phyloP scores from a whole-genome alignment of 2,888 invertebrate species.

The Orchestes rusci region DNA sequence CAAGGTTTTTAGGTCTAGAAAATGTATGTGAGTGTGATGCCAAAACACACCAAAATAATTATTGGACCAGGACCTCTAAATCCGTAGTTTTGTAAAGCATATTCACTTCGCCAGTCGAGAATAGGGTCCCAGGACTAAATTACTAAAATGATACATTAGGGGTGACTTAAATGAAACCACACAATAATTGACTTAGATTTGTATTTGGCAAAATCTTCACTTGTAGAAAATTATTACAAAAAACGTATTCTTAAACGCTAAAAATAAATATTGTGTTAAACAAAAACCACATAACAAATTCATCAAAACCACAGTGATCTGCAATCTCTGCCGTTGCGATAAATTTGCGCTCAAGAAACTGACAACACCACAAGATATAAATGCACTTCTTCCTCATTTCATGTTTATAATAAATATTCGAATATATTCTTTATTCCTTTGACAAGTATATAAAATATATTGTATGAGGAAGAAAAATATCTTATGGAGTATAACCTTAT shows the following conservation, averaged over 20 bases:
- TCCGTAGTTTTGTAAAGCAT: too few species aligned
- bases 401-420: slow-evolving; percentile 6
- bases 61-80: too few species aligned
- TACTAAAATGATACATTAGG: neutral
- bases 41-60: too few species aligned
- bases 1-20: too few species aligned
- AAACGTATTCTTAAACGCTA: slow-evolving; percentile 25
- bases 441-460: slow-evolving; percentile 21
- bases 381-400: slow-evolving; percentile 6
- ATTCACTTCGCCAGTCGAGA: too few species aligned
- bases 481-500: slow-evolving; percentile 20
- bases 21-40: too few species aligned
- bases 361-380: slow-evolving; percentile 14
- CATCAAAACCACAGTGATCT: neutral
- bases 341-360: too few species aligned
- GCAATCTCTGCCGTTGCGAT: slow-evolving; percentile 1
- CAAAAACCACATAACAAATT: slow-evolving; percentile 7
- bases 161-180: slow-evolving; percentile 14
- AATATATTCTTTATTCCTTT: slow-evolving; percentile 11
- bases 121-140: too few species aligned
- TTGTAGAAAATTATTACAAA: slow-evolving; percentile 32
- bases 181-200: slow-evolving; percentile 36
- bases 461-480: slow-evolving; percentile 15
- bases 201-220: slow-evolving; percentile 38
- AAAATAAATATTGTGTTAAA: slow-evolving; percentile 19